Percentiles rank a stretch among this genome's conserved stretches.
phyloP scores from a whole-genome alignment of 92 coral and sea anemone genomes.

The Pocillopora meandrina region DNA sequence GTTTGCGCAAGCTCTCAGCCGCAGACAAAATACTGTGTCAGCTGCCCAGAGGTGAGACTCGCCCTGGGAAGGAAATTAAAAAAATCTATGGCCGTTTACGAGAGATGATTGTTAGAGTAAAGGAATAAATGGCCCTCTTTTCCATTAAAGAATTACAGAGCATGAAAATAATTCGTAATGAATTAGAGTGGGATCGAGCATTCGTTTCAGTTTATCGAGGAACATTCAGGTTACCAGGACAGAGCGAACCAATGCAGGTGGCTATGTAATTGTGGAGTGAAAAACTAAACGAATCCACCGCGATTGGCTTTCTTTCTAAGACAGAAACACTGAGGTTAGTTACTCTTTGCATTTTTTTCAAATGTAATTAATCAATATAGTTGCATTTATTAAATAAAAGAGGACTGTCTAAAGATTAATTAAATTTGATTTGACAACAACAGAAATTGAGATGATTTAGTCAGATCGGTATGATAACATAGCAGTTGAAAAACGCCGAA shows the following conservation, averaged over 20 bases:
- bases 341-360: not conserved
- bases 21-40: constrained; percentile 36
- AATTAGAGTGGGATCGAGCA: constrained; percentile 43
- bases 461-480: too few species aligned
- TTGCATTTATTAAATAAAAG: too few species aligned
- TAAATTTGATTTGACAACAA: too few species aligned
- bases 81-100: constrained; percentile 22
- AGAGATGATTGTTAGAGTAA: constrained; percentile 6
- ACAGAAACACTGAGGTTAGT: not conserved
- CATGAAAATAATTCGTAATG: constrained; percentile 3
- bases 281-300: not conserved
- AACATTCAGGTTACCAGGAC: not conserved
- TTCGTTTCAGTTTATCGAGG: constrained; percentile 56
- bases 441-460: too few species aligned
- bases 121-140: constrained; percentile 12
- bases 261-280: constrained; percentile 35
- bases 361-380: too few species aligned
- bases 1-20: constrained; percentile 42
- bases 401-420: too few species aligned
- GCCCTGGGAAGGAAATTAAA: not conserved
- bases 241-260: not conserved
- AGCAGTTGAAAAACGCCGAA: too few species aligned
- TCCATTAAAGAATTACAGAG: constrained; percentile 23
- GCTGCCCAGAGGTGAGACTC: constrained; percentile 7
- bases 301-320: not conserved